These are phyloP conservation scores for Hypanus sabinus DNA, from an alignment of 2,113 vertebrate species.

Conservation along the genomic window DNA sequence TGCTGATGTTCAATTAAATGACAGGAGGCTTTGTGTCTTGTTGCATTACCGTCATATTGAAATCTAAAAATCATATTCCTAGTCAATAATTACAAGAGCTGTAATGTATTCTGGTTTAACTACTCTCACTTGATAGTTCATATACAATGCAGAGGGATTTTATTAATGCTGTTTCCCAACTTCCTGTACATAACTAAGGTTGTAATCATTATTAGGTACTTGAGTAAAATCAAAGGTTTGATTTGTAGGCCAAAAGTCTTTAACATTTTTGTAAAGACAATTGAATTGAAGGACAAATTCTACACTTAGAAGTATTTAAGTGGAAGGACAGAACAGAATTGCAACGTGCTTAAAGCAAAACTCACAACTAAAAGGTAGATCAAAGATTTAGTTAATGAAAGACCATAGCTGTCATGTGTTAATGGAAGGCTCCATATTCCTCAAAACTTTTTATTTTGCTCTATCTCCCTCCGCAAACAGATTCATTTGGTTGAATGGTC, in stretches of 20 bases:
- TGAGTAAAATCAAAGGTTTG: neutral
- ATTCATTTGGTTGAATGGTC: neutral
- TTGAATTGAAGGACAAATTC: neutral
- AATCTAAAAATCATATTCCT: conserved; percentile 28
- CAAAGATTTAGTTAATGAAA: neutral
- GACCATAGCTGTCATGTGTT: neutral
- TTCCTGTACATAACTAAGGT: neutral
- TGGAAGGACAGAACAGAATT: neutral
- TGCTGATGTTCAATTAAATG: conserved; percentile 32
- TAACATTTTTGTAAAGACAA: neutral
- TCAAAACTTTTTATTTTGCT: neutral
- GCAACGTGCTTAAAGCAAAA: neutral
- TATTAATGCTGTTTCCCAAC: neutral
- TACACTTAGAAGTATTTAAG: too few relatives aligned
- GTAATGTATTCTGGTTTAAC: neutral
- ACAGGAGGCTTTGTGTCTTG: conserved; percentile 34
- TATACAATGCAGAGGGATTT: neutral
- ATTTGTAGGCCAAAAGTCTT: neutral
- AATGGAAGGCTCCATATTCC: neutral
- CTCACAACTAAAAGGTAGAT: neutral
- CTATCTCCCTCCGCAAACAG: neutral
- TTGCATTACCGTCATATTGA: conserved; percentile 33
- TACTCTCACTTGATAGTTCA: neutral
- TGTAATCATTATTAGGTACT: conserved; percentile 1
- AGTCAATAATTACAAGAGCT: conserved; percentile 32